Evolutionary conservation across 2,888 invertebrate genomes (phyloP), one percentile per base, ranked within the genome.

Genomic region (Auanema sp.): DNA sequence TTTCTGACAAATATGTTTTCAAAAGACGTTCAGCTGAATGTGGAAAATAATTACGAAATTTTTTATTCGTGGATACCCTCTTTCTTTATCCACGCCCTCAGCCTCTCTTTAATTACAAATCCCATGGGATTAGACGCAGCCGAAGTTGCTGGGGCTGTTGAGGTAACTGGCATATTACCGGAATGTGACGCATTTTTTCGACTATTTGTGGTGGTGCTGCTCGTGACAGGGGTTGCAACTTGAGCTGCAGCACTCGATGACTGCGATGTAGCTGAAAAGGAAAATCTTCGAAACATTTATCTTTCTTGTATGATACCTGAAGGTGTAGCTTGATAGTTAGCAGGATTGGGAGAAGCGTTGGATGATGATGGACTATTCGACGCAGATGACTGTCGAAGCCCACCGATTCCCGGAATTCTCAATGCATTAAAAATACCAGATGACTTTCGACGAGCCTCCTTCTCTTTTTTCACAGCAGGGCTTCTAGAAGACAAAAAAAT

Each of bases 21-120:
- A 68, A 52, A 14, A 67, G 44, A 2, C 52, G 51, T 8, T 64
- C 64, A 11, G 67, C 67, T 59, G 18, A 53, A 59, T 55, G 23
- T 52, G 25, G 44, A 41, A 33, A 5, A 43, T 10, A 16, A 55
- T 55, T 41, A 55, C 5, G 16, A 40, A 55, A 11, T 54, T 33
- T 54, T 40, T 23, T 54, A 14, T 43, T 47, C 14, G 12, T 47
- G 5, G 23, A 12, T 24, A 65, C 65, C 62, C 50, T 68, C 66
- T 52, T 64, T 64, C 56, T 68, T 60, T 42, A 71, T 66, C 71
- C 71, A 71, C 5, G 58, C 43, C n/a, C 66, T 47, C 44, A 68
- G 44, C 47, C 61, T 62, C 24, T 66, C 68, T 57, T 64, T 71
- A 18, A 25, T 62, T 16, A 42, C 47, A 40, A 44, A 60, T 50